Base-by-base conservation (phyloP, 2,113 vertebrate genomes). In the Tychaedon coryphoeus region DNA sequence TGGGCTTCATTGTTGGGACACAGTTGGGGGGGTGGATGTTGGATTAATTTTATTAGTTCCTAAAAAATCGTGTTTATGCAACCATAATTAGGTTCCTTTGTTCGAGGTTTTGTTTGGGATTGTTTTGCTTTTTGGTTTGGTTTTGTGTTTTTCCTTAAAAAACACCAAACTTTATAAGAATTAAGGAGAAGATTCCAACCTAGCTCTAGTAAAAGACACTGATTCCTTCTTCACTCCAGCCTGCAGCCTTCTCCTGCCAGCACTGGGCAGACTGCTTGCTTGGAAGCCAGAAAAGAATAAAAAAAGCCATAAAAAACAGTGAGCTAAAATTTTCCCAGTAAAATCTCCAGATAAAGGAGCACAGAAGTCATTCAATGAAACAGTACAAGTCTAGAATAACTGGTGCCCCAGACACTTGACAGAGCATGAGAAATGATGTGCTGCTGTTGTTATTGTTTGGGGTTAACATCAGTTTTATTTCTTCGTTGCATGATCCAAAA, bases 391-490 rank as follows among this genome's bases (percentile, higher is more conserved):
- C 24, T 12, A 48, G 33, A 88, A 51, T 36, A 56, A 65, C 33
- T 65, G 29, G 29, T n/a, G 38, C 6, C 24, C 24, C 3, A 0
- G 8, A 14, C 42, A 65, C 5, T 24, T 62, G 33, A 83, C 24
- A 83, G 45, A 64, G 17, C 6, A 3, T 3, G 1, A 87, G 40
- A 36, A 22, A 65, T 0, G 4, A n/a, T 24, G 5, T 57, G 36
- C 25, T 70, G n/a, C 5, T 81, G 12, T 29, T 86, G 19, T 16
- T 28, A 18, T 23, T 53, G 9, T 43, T 50, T 45, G 18, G 17
- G 12, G 13, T 76, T 79, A 58, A 34, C 5, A 7, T 17, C 2
- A 60, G 65, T 40, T 75, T 70, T 79, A 70, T 79, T 94, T 79
- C 16, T 87, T 73, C 42, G 43, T 11, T 73, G 13, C 7, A 1